Conservation (phyloP, 64 coral and sea anemone genomes). For the Hydrozoanthus tunicans region DNA sequence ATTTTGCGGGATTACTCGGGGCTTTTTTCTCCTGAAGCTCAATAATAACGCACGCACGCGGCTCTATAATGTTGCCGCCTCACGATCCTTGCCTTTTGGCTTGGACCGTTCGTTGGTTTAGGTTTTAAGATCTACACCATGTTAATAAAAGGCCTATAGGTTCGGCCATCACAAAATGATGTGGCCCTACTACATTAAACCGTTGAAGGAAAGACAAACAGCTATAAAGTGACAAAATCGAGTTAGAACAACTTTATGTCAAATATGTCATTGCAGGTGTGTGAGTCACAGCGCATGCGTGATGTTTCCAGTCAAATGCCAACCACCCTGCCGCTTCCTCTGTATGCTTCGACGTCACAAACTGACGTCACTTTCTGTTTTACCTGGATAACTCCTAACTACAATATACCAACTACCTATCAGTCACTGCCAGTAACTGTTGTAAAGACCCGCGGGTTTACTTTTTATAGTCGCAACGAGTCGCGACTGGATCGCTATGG, state of each 20-base stretch:
- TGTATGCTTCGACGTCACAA: not conserved
- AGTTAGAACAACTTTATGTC: not conserved
- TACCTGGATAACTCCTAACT: conserved; percentile 45
- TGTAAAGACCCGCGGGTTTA: not conserved
- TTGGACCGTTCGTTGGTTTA: too few species aligned
- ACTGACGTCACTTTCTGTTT: not conserved
- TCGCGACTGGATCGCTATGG: conserved; percentile 16
- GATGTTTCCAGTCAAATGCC: not conserved
- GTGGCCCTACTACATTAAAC: too few species aligned
- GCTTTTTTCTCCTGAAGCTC: too few species aligned
- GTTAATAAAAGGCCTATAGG: too few species aligned
- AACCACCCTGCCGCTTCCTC: not conserved
- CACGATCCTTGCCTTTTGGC: too few species aligned
- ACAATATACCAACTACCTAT: not conserved
- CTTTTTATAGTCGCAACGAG: not conserved
- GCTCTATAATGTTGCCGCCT: too few species aligned
- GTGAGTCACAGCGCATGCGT: not conserved
- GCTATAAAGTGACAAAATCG: too few species aligned
- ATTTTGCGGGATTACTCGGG: too few species aligned
- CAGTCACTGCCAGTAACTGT: conserved; percentile 7
- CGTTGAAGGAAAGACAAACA: too few species aligned
- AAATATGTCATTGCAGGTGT: not conserved
- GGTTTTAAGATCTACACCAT: too few species aligned
- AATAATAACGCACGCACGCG: too few species aligned
- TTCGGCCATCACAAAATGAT: too few species aligned